Evolutionary conservation across 2,888 invertebrate species (phyloP).

Genomic region (Polymixis lichenea): DNA sequence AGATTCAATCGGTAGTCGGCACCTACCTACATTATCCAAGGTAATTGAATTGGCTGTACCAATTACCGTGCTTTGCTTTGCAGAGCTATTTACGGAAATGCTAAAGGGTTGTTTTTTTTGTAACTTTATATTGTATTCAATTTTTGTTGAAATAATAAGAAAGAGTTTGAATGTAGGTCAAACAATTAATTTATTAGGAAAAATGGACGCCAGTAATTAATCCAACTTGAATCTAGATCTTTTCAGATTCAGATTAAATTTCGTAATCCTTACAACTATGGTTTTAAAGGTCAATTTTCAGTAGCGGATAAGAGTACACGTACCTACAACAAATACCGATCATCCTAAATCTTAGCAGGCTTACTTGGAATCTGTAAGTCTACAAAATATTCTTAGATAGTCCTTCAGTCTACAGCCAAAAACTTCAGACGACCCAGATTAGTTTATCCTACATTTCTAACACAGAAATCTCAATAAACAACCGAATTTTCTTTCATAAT

Average conservation of each 20-base stretch:
- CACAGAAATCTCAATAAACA: constrained; percentile 11
- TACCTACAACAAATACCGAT: background rate
- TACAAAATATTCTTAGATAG: background rate
- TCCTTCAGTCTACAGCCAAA: background rate
- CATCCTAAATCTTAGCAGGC: background rate
- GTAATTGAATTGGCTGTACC: constrained; percentile 27
- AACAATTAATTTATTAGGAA: background rate
- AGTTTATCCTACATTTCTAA: background rate
- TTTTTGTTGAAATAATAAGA: background rate
- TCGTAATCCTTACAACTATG: background rate
- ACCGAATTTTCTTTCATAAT: constrained; percentile 1
- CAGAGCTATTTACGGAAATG: background rate
- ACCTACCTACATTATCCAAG: background rate
- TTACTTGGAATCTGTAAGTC: background rate
- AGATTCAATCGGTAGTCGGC: background rate
- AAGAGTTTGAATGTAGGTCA: background rate
- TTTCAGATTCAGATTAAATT: background rate
- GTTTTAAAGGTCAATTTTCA: background rate
- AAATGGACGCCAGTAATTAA: background rate
- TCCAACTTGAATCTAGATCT: background rate
- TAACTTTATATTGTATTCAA: background rate
- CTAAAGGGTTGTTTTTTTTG: background rate
- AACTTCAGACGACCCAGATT: background rate
- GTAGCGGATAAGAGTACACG: background rate
- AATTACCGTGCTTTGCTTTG: constrained; percentile 15